Conservation (phyloP, 92 coral and sea anemone genomes). For the Palythoa grandis region DNA sequence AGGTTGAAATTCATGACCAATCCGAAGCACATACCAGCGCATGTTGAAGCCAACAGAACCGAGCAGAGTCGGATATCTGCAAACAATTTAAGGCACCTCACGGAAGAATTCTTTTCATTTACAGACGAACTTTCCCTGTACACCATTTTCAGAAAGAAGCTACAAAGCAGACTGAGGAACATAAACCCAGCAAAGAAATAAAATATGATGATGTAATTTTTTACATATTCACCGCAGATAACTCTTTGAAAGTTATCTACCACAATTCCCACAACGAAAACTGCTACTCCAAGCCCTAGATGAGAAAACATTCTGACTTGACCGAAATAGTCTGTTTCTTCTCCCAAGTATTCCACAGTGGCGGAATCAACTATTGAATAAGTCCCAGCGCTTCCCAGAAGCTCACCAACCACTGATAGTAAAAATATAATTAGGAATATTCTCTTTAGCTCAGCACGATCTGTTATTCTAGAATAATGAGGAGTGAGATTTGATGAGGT, state of each 20-base stretch:
- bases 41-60: constrained; percentile 50
- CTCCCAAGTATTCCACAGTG: constrained; percentile 52
- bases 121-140: constrained; percentile 12
- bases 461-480: constrained; percentile 50
- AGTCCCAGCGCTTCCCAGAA: constrained; percentile 54
- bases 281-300: constrained; percentile 55
- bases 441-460: constrained; percentile 51
- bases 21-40: constrained; percentile 58
- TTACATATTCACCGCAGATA: constrained; percentile 53
- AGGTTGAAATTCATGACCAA: constrained; percentile 51
- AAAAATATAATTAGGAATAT: constrained; percentile 47
- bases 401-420: constrained; percentile 51
- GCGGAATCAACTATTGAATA: constrained; percentile 55
- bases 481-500: constrained; percentile 35
- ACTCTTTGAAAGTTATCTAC: constrained; percentile 49
- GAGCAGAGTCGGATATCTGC: constrained; percentile 54
- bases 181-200: constrained; percentile 56
- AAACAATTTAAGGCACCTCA: constrained; percentile 46
- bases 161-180: constrained; percentile 40
- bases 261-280: constrained; percentile 45
- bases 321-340: constrained; percentile 50
- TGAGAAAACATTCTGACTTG: constrained; percentile 50
- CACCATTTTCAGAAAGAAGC: constrained; percentile 40
- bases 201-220: constrained; percentile 47
- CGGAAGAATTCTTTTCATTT: constrained; percentile 40